A percentile compares a stretch with the other conserved stretches of the same genome.
These are phyloP conservation scores for Echinops telfairi DNA, from an alignment of 2,113 vertebrate genomes.

Conservation along the genomic window DNA sequence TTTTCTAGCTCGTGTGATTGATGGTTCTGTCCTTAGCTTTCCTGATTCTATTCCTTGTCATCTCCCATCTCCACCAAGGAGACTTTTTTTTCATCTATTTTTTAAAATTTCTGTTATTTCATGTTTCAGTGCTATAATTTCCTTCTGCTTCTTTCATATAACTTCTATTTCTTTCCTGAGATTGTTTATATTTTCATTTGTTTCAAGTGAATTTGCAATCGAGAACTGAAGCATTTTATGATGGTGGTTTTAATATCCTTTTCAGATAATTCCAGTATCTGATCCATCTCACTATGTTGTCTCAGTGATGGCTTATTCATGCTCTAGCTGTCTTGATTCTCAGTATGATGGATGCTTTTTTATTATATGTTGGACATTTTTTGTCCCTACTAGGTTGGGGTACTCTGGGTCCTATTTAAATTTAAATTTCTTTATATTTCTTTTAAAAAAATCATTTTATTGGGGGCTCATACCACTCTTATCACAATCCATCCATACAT, in stretches of 20 bases:
- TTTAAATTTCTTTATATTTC: too few relatives aligned
- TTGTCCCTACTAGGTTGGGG: neutral
- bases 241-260: slow-evolving; percentile 16
- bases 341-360: slow-evolving; percentile 19
- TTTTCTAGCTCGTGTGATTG: neutral
- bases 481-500: too few relatives aligned
- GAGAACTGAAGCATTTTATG: neutral
- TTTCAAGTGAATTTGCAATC: slow-evolving; percentile 27
- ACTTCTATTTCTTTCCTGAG: slow-evolving; percentile 33
- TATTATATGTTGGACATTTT: neutral
- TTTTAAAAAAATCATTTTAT: too few relatives aligned
- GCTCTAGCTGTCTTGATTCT: slow-evolving; percentile 25
- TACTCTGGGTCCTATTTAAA: neutral
- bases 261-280: neutral
- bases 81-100: neutral
- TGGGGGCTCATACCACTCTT: too few relatives aligned
- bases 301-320: neutral
- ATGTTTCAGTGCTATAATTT: neutral
- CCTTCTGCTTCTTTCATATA: neutral
- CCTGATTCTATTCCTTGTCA: neutral
- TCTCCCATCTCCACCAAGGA: neutral
- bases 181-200: slow-evolving; percentile 20
- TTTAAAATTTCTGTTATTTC: neutral
- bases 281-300: neutral
- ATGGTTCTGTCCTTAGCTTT: neutral